Percentiles rank a stretch among this genome's conserved stretches.
phyloP scores from a whole-genome alignment of 2,113 vertebrate species.

The Hemiscyllium ocellatum region DNA sequence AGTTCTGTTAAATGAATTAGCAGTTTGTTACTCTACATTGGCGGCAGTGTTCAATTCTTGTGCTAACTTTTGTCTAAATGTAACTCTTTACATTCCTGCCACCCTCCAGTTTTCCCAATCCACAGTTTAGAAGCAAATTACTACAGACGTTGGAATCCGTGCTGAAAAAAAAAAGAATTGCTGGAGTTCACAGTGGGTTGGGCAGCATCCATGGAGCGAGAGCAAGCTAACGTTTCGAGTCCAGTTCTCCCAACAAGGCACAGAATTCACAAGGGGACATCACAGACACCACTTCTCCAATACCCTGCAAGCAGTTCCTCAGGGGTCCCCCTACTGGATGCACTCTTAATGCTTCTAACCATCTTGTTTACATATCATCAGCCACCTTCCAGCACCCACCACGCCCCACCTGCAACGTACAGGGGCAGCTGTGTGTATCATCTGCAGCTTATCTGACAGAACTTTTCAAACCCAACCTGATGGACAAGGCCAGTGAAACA shows the following conservation, averaged over 20 bases:
- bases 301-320: neutral
- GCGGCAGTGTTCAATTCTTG: neutral
- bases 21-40: neutral
- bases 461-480: neutral
- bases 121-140: neutral
- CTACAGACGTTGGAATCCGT: no score
- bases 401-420: neutral
- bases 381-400: neutral
- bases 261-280: no score
- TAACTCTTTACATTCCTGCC: neutral
- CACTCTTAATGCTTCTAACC: neutral
- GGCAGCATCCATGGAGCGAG: no score
- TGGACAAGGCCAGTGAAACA: neutral
- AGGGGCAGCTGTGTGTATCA: neutral
- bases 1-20: constrained; percentile 5
- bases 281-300: neutral
- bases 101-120: neutral
- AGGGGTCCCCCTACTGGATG: neutral
- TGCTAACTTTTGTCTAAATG: neutral
- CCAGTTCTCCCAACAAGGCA: neutral
- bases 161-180: no score
- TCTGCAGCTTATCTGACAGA: neutral
- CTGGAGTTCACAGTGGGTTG: no score
- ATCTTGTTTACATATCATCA: neutral
- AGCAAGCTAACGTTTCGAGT: no score